Evolutionary conservation across 1,140 invertebrate species (phyloP).

Genomic region (Caerostris darwini): DNA sequence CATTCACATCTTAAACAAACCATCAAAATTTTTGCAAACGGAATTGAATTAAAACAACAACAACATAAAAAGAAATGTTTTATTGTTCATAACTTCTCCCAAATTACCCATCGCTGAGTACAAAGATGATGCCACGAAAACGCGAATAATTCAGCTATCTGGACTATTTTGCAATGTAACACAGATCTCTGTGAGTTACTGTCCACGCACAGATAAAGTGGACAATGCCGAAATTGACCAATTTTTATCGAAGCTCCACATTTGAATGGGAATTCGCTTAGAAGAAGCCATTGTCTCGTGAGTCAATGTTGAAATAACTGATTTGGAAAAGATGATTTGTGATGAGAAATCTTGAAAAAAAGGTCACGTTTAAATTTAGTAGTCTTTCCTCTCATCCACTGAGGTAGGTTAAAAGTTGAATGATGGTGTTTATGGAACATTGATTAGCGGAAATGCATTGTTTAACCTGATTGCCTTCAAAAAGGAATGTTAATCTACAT

Average conservation of each 20-base stretch:
- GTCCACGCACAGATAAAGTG: conserved; percentile 14
- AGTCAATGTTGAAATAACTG: background rate
- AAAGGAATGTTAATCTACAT: too few relatives aligned
- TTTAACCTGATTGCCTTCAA: too few relatives aligned
- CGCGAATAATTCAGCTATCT: background rate
- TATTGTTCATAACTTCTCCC: conserved; percentile 1
- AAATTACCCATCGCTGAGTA: background rate
- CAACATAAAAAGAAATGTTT: background rate
- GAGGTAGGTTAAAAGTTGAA: background rate
- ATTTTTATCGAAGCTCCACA: background rate
- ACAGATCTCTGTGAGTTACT: conserved; percentile 16
- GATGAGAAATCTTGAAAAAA: background rate
- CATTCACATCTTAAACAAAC: background rate
- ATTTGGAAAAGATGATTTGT: background rate
- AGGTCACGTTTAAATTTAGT: background rate
- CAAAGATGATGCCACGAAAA: background rate
- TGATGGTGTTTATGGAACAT: too few relatives aligned
- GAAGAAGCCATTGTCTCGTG: background rate
- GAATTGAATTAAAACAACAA: conserved; percentile 3
- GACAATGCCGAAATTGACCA: conserved; percentile 35
- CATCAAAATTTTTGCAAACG: background rate
- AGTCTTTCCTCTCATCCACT: background rate
- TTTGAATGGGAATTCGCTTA: conserved; percentile 19
- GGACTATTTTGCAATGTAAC: conserved; percentile 22
- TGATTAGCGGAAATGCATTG: too few relatives aligned